Base-by-base conservation (phyloP, 2,113 vertebrate genomes). In the Nestor notabilis region DNA sequence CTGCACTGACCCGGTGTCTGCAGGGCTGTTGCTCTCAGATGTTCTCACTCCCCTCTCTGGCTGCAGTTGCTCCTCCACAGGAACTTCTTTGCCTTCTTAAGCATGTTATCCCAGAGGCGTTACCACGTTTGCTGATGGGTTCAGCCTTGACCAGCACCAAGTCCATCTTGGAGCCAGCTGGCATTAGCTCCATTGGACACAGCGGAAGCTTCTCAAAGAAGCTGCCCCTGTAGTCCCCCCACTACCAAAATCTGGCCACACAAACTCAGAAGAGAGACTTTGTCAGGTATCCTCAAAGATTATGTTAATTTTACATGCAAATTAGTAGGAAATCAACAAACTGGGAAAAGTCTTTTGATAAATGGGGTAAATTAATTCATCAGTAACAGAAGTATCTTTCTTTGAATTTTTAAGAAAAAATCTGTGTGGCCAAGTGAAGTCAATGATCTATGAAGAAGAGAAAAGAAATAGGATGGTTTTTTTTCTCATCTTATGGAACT, bases 281-380 rank as follows among this genome's bases (percentile, higher is more conserved):
- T 9, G 15, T 63, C 55, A 78, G 50, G 39, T 46, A 82, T 17
- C 28, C 25, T 37, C 33, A 49, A 81, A 89, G 21, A 11, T 41
- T 33, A 21, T 65, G 25, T 53, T 70, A 58, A 78, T 75, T 81
- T 91, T 64, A 25, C 27, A 18, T 50, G 25, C 17, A 31, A 81
- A 56, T 75, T 58, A 49, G 25, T 4, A 13, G n/a, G 35, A 52
- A 89, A 78, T 58, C 50, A 58, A 82, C 9, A 1, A 55, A 44
- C 15, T 39, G 41, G 41, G 43, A 91, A 68, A 84, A 70, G 10
- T 63, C 23, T 87, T 84, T 91, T 87, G 50, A 56, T 87, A 83
- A 89, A 87, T 41, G 11, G 8, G 10, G 11, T 58, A 58, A 83
- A 87, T 18, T 1, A 80, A 75, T 70, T 52, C 4, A 44, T 53